A percentile compares a stretch with the other conserved stretches of the same genome.
Evolutionary conservation across 2,113 vertebrate genomes (phyloP).

Genomic region (Larimichthys polyactis): DNA sequence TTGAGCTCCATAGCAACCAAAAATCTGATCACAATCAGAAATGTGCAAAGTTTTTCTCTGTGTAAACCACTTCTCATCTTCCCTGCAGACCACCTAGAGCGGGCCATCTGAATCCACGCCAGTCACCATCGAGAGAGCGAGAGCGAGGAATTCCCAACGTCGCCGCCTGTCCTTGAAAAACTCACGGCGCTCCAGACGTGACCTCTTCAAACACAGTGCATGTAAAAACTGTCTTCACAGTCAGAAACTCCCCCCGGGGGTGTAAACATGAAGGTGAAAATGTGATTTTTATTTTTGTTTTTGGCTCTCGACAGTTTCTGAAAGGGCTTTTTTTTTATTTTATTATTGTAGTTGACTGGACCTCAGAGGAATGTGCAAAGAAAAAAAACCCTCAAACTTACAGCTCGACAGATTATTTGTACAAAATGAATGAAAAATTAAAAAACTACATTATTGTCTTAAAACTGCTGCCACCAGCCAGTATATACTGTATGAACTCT

Average conservation of each 20-base stretch:
- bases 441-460: slow-evolving; percentile 44
- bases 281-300: slow-evolving; percentile 4
- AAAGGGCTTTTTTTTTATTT: not conserved
- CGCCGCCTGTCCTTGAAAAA: slow-evolving; percentile 9
- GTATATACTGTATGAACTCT: not conserved
- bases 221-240: not conserved
- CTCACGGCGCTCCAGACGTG: not conserved
- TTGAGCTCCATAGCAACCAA: not conserved
- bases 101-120: not conserved
- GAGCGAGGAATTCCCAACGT: slow-evolving; percentile 1
- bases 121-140: not conserved
- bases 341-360: not conserved
- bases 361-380: slow-evolving; percentile 8
- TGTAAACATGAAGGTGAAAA: slow-evolving; percentile 66
- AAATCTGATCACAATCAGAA: not conserved
- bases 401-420: slow-evolving; percentile 3
- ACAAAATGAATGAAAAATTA: slow-evolving; percentile 7
- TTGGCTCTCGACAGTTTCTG: not conserved
- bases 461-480: slow-evolving; percentile 54
- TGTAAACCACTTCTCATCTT: not conserved
- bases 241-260: not conserved
- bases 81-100: slow-evolving; percentile 66
- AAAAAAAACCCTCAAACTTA: slow-evolving; percentile 43
- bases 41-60: not conserved
- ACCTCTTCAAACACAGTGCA: not conserved